Conservation (phyloP, 2,888 invertebrate genomes). For the Gerosis bhagava region DNA sequence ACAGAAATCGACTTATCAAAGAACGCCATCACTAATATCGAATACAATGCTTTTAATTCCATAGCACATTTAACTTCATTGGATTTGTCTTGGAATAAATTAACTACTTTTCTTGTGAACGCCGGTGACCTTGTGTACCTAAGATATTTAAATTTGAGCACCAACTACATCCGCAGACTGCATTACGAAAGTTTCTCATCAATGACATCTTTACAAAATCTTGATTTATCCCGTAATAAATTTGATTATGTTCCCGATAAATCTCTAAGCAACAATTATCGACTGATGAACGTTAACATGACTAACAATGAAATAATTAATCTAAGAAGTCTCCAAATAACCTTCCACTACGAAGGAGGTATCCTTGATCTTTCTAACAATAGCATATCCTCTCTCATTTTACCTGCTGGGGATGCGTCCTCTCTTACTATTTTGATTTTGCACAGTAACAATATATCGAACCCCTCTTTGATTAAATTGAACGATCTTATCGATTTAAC, state of each 20-base stretch:
- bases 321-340: constrained; percentile 51
- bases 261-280: constrained; percentile 49
- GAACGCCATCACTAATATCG: constrained; percentile 57
- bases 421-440: constrained; percentile 50
- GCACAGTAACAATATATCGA: constrained; percentile 57
- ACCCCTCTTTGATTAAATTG: constrained; percentile 49
- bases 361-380: constrained; percentile 66
- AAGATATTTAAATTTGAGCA: constrained; percentile 60
- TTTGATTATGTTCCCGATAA: constrained; percentile 55
- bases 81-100: constrained; percentile 59
- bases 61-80: constrained; percentile 51
- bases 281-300: constrained; percentile 60
- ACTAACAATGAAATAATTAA: constrained; percentile 53
- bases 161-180: constrained; percentile 51
- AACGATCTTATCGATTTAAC: constrained; percentile 49
- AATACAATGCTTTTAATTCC: constrained; percentile 61
- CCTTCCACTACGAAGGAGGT: constrained; percentile 62
- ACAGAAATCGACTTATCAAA: constrained; percentile 64
- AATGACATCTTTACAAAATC: constrained; percentile 60
- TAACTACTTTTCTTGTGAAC: constrained; percentile 54
- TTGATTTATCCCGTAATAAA: constrained; percentile 64
- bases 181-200: constrained; percentile 54
- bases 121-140: constrained; percentile 51
- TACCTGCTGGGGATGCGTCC: constrained; percentile 53
- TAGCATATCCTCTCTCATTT: constrained; percentile 46